Percentiles rank a stretch among this genome's conserved stretches.
Conservation (phyloP, 1,140 invertebrate genomes). For the Battus philenor region DNA sequence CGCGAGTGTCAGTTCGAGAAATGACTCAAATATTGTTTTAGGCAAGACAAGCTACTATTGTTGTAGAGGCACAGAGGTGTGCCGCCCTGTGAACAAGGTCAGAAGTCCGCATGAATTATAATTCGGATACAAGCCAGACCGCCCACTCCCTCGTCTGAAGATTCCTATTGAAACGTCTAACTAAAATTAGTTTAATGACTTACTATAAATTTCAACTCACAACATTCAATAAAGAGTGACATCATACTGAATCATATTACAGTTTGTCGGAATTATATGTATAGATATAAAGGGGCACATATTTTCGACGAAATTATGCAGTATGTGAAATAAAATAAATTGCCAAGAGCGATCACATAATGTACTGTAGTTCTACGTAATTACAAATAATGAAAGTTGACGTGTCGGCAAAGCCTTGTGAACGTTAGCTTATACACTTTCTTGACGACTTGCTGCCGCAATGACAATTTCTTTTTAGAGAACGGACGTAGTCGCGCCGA, state of each 20-base stretch:
- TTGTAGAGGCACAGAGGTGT: slow-evolving; percentile 2
- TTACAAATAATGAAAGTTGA: slow-evolving; percentile 25
- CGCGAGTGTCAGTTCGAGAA: neutral
- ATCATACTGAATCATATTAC: neutral
- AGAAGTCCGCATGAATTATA: slow-evolving; percentile 4
- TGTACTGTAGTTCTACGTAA: slow-evolving; percentile 10
- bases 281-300: no score
- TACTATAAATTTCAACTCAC: slow-evolving; percentile 4
- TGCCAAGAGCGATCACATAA: no score
- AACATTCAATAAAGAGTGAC: neutral
- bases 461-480: slow-evolving; percentile 20
- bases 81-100: slow-evolving; percentile 12
- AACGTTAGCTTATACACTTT: slow-evolving; percentile 26
- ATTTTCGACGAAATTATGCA: no score
- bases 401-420: slow-evolving; percentile 6
- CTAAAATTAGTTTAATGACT: slow-evolving; percentile 3
- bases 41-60: slow-evolving; percentile 10
- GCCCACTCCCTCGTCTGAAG: slow-evolving; percentile 10
- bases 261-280: no score
- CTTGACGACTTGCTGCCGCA: slow-evolving; percentile 15
- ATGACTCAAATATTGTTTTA: slow-evolving; percentile 13
- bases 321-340: no score
- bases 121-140: slow-evolving; percentile 1
- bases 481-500: slow-evolving; percentile 27
- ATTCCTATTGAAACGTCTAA: slow-evolving; percentile 9